Percentiles rank a stretch among this genome's conserved stretches.
phyloP scores from a whole-genome alignment of 2,888 invertebrate species.

The Beris chalybata region DNA sequence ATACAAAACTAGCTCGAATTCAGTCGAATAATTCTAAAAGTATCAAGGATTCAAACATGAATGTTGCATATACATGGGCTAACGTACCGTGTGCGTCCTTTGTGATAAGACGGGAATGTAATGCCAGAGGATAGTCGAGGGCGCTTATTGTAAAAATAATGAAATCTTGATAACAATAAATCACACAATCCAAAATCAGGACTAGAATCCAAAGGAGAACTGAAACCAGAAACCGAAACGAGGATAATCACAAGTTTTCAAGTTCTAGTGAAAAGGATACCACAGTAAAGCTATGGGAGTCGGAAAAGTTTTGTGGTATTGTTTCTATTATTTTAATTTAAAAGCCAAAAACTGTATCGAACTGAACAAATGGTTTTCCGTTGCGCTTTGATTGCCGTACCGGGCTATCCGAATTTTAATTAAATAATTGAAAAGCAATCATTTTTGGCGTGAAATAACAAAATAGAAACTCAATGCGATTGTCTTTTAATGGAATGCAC shows the following conservation, averaged over 20 bases:
- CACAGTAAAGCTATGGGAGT: not conserved
- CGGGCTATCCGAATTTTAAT: conserved; percentile 8
- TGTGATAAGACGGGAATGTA: not conserved
- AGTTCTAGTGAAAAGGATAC: too few relatives aligned
- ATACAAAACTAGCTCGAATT: too few relatives aligned
- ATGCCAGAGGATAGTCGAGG: not conserved
- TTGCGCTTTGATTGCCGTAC: conserved; percentile 3
- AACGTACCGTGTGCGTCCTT: too few relatives aligned
- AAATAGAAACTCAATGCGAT: not conserved
- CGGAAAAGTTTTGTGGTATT: conserved; percentile 14
- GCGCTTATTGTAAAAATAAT: conserved; percentile 26
- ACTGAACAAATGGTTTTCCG: conserved; percentile 16
- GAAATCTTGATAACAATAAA: conserved; percentile 31
- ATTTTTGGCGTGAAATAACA: not conserved
- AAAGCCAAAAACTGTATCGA: conserved; percentile 20
- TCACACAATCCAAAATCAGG: conserved; percentile 12
- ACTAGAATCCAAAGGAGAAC: not conserved
- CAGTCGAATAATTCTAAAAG: too few relatives aligned
- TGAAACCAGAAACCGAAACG: not conserved
- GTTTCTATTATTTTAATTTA: conserved; percentile 22
- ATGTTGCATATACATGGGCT: too few relatives aligned
- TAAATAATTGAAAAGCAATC: conserved; percentile 29
- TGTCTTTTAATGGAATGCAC: not conserved
- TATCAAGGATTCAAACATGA: too few relatives aligned
- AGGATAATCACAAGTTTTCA: not conserved